phyloP scores from a whole-genome alignment of 2,888 invertebrate species.

The Lapara coniferarum region DNA sequence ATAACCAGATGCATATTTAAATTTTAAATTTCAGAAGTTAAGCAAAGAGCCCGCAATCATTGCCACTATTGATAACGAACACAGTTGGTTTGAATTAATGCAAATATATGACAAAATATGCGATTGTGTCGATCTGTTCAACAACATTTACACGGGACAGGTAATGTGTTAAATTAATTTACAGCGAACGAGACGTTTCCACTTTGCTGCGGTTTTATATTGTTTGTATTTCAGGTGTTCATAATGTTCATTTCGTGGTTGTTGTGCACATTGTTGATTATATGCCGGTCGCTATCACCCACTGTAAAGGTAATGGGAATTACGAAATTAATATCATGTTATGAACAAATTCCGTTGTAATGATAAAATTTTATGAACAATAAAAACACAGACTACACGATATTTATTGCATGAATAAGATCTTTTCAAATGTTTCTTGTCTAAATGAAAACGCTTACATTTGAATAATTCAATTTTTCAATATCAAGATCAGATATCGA shows the following conservation, averaged over 20 bases:
- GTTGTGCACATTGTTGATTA: slow-evolving; percentile 53
- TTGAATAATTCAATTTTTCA: too few species aligned
- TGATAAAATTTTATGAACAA: too few species aligned
- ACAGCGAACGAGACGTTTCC: slow-evolving; percentile 17
- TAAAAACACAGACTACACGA: too few species aligned
- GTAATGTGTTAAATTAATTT: slow-evolving; percentile 41
- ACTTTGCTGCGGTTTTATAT: slow-evolving; percentile 14
- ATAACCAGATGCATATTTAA: not conserved
- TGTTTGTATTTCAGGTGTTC: slow-evolving; percentile 52
- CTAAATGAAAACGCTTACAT: too few species aligned
- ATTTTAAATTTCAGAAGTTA: slow-evolving; percentile 38
- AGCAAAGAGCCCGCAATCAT: slow-evolving; percentile 39
- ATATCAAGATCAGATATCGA: not conserved
- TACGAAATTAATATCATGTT: not conserved
- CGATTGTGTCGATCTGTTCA: slow-evolving; percentile 59
- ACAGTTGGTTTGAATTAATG: slow-evolving; percentile 68
- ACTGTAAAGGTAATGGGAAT: slow-evolving; percentile 51
- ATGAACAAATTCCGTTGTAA: not conserved
- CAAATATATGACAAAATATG: slow-evolving; percentile 66
- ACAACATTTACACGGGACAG: slow-evolving; percentile 62
- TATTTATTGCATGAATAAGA: too few species aligned
- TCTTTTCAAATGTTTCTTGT: too few species aligned
- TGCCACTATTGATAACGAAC: slow-evolving; percentile 38
- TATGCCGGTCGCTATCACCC: slow-evolving; percentile 63
- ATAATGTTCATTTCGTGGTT: slow-evolving; percentile 61